Conservation (phyloP, 2,797 vertebrate genomes). For the Pogoniulus pusillus region DNA sequence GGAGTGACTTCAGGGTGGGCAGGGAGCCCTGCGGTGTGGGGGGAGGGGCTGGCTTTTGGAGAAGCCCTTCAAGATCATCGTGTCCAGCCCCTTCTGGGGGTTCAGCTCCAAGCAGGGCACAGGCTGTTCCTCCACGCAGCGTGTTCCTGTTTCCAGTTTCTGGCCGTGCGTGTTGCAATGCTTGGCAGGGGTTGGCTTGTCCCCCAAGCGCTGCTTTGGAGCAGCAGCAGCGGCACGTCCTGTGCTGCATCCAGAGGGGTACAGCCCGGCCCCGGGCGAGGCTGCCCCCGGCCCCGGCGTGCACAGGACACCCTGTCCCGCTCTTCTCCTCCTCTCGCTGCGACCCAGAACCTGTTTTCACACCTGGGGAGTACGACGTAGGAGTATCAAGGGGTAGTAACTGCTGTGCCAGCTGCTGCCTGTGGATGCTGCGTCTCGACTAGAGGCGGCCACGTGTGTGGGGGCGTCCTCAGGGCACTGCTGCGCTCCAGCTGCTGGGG, state of each 20-base stretch:
- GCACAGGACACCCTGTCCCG: background rate
- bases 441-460: rapidly evolving
- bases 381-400: background rate
- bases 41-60: background rate
- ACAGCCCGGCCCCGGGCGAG: rapidly evolving
- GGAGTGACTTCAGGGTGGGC: background rate
- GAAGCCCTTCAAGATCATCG: too few relatives aligned
- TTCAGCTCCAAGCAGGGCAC: background rate
- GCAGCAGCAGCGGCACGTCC: background rate
- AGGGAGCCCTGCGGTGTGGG: background rate
- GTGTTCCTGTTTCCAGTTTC: background rate
- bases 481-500: background rate
- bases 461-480: rapidly evolving
- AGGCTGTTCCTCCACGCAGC: rapidly evolving
- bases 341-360: background rate
- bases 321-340: background rate
- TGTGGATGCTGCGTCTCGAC: rapidly evolving
- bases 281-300: background rate
- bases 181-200: background rate
- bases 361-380: rapidly evolving
- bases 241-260: rapidly evolving
- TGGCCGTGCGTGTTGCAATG: rapidly evolving
- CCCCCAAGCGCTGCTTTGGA: background rate
- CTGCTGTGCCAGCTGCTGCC: background rate
- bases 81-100: background rate